phyloP scores from a whole-genome alignment of 2,888 invertebrate genomes.

The Acleris emargana region DNA sequence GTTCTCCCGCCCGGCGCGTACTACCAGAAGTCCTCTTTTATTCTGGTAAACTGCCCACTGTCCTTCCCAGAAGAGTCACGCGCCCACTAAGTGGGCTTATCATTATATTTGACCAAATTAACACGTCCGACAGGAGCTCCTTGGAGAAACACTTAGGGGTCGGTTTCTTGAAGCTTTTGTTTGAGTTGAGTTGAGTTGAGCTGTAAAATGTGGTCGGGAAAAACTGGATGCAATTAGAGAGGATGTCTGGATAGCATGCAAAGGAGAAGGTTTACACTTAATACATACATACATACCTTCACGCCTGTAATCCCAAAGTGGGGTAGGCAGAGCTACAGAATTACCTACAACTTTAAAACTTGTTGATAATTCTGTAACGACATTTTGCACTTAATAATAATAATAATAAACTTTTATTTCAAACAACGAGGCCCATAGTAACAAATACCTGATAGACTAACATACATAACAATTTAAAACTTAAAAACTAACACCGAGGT shows the following conservation, averaged over 20 bases:
- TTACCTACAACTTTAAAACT: too few species aligned
- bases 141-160: conserved; percentile 24
- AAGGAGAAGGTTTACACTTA: too few species aligned
- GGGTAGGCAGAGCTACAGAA: too few species aligned
- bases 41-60: conserved; percentile 39
- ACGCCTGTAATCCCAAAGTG: too few species aligned
- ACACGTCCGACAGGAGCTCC: conserved; percentile 38
- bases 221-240: not conserved
- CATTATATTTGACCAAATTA: conserved; percentile 41
- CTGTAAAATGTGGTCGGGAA: not conserved
- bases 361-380: too few species aligned
- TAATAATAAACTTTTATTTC: too few species aligned
- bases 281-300: too few species aligned
- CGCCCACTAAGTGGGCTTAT: conserved; percentile 40
- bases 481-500: too few species aligned
- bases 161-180: conserved; percentile 24
- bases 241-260: not conserved
- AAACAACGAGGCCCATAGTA: too few species aligned
- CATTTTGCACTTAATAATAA: too few species aligned
- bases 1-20: conserved; percentile 34
- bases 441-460: too few species aligned
- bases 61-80: conserved; percentile 36
- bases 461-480: too few species aligned
- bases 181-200: conserved; percentile 10
- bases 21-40: conserved; percentile 41